These are phyloP conservation scores for Andrena hattorfiana DNA, from an alignment of 2,888 invertebrate genomes.

Conservation along the genomic window DNA sequence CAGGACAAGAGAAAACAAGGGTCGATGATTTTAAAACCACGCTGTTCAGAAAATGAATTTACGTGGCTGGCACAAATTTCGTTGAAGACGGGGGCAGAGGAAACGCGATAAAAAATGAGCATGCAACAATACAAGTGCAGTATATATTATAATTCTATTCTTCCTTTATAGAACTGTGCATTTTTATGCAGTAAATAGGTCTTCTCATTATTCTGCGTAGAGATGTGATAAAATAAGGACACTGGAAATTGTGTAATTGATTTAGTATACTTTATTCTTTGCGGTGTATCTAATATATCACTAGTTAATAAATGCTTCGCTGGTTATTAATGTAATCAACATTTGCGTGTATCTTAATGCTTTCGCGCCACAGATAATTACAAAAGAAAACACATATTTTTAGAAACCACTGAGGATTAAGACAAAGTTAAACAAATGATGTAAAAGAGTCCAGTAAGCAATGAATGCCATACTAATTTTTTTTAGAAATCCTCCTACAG, in stretches of 20 bases:
- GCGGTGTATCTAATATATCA: too few relatives aligned
- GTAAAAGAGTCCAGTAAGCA: too few relatives aligned
- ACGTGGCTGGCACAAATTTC: conserved; percentile 3
- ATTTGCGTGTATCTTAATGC: background rate
- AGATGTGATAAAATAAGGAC: background rate
- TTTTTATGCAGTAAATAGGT: background rate
- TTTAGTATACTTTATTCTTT: background rate
- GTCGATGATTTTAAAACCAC: conserved; percentile 45
- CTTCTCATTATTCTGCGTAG: background rate
- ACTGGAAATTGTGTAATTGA: background rate
- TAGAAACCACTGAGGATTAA: too few relatives aligned
- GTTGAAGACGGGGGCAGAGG: conserved; percentile 3
- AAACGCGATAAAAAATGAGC: conserved; percentile 3
- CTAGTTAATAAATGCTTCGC: background rate
- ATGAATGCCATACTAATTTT: too few relatives aligned
- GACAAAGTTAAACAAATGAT: too few relatives aligned
- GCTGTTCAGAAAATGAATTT: conserved; percentile 35
- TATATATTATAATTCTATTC: background rate
- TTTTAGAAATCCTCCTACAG: too few relatives aligned
- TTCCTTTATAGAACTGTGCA: background rate
- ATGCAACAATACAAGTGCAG: conserved; percentile 4
- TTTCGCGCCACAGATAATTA: background rate
- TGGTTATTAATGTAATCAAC: background rate
- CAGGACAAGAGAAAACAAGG: conserved; percentile 16
- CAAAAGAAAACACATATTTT: background rate